Conservation (phyloP, 1,140 invertebrate genomes). For the Papilio aristodemus region DNA sequence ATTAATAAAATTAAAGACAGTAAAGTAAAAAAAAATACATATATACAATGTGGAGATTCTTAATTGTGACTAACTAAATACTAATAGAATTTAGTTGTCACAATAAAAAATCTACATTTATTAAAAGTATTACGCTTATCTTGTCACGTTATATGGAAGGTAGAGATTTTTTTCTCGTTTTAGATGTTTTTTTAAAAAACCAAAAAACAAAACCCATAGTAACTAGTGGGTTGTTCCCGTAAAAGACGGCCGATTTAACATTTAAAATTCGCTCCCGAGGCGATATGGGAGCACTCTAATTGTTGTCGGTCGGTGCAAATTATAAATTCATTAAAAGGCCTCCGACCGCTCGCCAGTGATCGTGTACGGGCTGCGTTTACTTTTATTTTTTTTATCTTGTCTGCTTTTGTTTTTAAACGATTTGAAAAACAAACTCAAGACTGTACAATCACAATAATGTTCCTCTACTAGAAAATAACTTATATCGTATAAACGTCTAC, state of each 20-base stretch:
- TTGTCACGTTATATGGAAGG: neutral
- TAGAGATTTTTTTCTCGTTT: neutral
- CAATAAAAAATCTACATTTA: no score
- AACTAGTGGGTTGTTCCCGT: constrained; percentile 49
- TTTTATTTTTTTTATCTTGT: constrained; percentile 1
- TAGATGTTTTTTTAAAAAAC: neutral
- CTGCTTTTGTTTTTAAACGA: constrained; percentile 1
- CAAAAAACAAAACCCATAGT: constrained; percentile 23
- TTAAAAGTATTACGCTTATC: no score
- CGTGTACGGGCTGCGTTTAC: constrained; percentile 5
- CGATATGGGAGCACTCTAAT: constrained; percentile 52
- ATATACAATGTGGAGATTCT: no score
- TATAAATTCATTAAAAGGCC: constrained; percentile 62
- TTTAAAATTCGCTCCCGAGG: constrained; percentile 51
- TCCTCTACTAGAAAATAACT: neutral
- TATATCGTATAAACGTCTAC: neutral
- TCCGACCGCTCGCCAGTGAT: constrained; percentile 13
- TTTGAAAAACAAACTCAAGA: neutral
- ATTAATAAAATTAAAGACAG: no score
- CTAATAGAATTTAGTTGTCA: no score
- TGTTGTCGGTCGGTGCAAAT: constrained; percentile 56
- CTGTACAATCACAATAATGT: neutral
- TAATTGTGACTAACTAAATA: no score
- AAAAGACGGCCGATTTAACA: constrained; percentile 52
- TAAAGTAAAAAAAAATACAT: no score